Base-by-base conservation (phyloP, 2,113 vertebrate species). In the Alosa alosa region DNA sequence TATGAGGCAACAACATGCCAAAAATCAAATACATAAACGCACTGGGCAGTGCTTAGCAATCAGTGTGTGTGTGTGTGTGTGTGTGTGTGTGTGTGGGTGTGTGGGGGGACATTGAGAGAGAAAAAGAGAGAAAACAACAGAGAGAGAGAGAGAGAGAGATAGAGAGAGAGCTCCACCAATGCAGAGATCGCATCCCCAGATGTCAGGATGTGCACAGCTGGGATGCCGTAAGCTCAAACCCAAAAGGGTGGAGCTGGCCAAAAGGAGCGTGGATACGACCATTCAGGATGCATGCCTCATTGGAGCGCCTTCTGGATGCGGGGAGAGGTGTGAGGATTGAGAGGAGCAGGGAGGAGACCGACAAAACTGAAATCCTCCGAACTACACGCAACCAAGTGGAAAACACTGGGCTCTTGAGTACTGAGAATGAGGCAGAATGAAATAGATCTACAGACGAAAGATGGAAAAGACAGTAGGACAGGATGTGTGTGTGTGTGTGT, bases 281-380 rank as follows among this genome's bases (percentile, higher is more conserved):
- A 78, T 78, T 78, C 72, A 78, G 72, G 72, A 78, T 78, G 72
- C 72, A 78, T 78, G 72, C 11, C 72, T 78, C 72, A 78, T 78
- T 78, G 72, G 72, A 78, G 72, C 36, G 72, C 72, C 31, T 36
- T 31, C 72, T 78, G 72, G 31, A 17, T 36, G 9, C 36, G 25
- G 1, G 25, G 31, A 18, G 9, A 6, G 10, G 72, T 39, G 25
- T 78, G 72, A 15, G 72, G 31, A 78, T 17, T 36, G 31, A 78
- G 72, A 39, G 72, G 25, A 78, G 13, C 13, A 36, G 72, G 36
- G 36, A 4, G 55, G 55, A 60, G 55, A 22, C 50, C 50, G 0
- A 52, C 18, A 60, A 60, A 39, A 13, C 68, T 41, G 72, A 1
- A 78, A 17, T 78, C 31, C 68, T 36, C 11, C 10, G 11, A 39